A percentile compares a stretch with the other conserved stretches of the same genome.
phyloP scores from a whole-genome alignment of 2,888 invertebrate genomes.

The Ceriagrion tenellum region DNA sequence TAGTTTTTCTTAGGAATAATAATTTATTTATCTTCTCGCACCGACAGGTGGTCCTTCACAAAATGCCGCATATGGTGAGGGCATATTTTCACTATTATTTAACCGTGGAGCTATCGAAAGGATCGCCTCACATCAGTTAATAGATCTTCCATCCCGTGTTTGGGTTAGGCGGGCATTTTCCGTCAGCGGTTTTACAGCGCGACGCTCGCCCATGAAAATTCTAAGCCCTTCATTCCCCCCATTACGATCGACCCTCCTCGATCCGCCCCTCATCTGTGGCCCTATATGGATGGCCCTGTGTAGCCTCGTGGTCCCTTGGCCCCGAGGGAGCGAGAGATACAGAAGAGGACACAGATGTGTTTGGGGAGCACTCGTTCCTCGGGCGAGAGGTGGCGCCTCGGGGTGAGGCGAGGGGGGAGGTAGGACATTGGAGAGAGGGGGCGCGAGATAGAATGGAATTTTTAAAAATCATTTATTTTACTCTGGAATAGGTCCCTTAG shows the following conservation, averaged over 20 bases:
- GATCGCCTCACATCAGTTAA: too few species aligned
- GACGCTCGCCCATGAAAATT: not conserved
- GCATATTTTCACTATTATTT: too few species aligned
- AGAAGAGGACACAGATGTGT: too few species aligned
- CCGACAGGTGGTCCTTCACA: too few species aligned
- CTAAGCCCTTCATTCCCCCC: not conserved
- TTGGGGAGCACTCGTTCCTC: not conserved
- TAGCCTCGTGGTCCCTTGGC: conserved; percentile 1
- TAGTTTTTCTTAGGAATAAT: too few species aligned
- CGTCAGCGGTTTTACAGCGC: not conserved
- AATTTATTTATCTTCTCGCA: too few species aligned
- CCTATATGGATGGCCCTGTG: not conserved
- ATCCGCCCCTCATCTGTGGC: not conserved
- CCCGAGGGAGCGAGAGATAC: not conserved
- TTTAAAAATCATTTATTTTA: too few species aligned
- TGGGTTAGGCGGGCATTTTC: not conserved
- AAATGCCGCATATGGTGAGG: too few species aligned
- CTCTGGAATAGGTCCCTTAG: too few species aligned
- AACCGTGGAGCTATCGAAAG: too few species aligned
- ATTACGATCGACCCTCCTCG: not conserved
- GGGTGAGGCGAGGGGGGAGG: not conserved
- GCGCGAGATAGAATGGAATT: not conserved
- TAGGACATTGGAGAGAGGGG: not conserved
- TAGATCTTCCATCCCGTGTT: not conserved
- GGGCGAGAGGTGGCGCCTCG: not conserved